Evolutionary conservation across 2,888 invertebrate species (phyloP).

Genomic region (Aricia artaxerxes): DNA sequence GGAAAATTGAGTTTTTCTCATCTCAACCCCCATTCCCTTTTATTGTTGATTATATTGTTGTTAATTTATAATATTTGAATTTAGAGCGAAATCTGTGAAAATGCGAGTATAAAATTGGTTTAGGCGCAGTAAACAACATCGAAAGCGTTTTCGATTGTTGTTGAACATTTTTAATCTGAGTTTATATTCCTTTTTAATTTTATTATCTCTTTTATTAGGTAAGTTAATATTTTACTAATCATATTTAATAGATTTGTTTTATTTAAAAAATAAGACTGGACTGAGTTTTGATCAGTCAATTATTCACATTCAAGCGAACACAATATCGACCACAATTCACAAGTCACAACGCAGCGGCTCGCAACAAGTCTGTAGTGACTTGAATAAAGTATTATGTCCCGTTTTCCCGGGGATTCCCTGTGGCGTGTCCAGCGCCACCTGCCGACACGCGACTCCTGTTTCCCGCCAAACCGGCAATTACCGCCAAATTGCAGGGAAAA

Average conservation of each 20-base stretch:
- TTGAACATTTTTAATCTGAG: background rate
- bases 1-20: conserved; percentile 24
- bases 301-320: background rate
- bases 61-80: conserved; percentile 19
- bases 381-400: background rate
- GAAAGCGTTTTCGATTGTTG: background rate
- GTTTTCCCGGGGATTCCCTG: background rate
- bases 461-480: conserved; percentile 24
- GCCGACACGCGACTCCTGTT: background rate
- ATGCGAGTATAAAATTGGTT: background rate
- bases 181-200: background rate
- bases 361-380: background rate
- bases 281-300: no score
- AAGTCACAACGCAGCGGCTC: background rate
- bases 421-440: background rate
- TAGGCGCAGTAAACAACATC: background rate
- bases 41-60: conserved; percentile 27
- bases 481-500: conserved; percentile 15
- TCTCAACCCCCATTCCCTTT: conserved; percentile 4
- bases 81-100: background rate
- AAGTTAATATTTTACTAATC: no score
- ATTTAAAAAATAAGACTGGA: no score
- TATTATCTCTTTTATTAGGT: background rate
- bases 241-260: no score
- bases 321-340: background rate